Evolutionary conservation across 2,888 invertebrate species (phyloP).

Genomic region (Aphodius granarius): DNA sequence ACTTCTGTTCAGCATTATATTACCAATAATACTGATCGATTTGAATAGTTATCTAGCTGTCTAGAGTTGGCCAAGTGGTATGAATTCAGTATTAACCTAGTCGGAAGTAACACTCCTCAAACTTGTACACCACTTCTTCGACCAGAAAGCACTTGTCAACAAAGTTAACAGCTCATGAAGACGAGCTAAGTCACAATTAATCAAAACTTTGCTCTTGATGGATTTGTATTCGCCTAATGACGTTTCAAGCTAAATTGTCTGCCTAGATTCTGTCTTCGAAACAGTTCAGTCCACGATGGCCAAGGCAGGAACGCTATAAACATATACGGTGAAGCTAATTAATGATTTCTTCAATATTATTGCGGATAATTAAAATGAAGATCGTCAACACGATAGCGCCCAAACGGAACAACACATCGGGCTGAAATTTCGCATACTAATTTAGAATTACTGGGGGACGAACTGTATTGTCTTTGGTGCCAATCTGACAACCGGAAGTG

Average conservation of each 20-base stretch:
- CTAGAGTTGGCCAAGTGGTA: background rate
- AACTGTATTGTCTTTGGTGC: no score
- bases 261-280: background rate
- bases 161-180: conserved; percentile 8
- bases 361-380: no score
- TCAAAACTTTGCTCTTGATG: background rate
- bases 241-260: background rate
- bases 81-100: background rate
- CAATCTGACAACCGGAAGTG: no score
- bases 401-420: no score
- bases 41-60: no score
- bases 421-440: no score
- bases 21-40: no score
- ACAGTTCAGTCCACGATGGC: background rate
- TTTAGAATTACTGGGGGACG: no score
- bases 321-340: background rate
- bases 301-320: background rate
- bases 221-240: background rate
- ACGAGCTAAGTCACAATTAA: conserved; percentile 6
- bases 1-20: no score
- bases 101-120: conserved; percentile 3
- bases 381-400: no score
- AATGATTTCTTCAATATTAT: background rate
- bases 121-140: conserved; percentile 2
- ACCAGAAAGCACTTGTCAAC: conserved; percentile 10